A percentile compares a stretch with the other conserved stretches of the same genome.
Evolutionary conservation across 2,888 invertebrate genomes (phyloP).

Genomic region (Mythimna impura): DNA sequence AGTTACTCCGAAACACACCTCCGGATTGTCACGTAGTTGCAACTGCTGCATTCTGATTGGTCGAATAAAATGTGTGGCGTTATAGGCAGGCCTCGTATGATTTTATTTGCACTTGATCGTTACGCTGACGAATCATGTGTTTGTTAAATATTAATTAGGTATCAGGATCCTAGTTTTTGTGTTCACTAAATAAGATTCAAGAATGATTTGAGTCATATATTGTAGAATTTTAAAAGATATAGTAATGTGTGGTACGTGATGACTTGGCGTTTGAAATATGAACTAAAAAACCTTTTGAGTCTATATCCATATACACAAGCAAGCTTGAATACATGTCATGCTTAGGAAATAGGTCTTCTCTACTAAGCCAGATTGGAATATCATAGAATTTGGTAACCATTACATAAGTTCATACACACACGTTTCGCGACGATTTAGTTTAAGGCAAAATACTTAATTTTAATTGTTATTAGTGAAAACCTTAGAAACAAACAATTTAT

Average conservation of each 20-base stretch:
- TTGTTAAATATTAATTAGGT: constrained; percentile 10
- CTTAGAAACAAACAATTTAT: background rate
- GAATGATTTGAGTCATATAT: background rate
- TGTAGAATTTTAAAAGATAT: background rate
- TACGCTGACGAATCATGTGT: constrained; percentile 3
- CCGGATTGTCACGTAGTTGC: constrained; percentile 15
- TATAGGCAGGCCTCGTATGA: constrained; percentile 39
- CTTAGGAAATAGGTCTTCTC: background rate
- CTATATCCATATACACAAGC: background rate
- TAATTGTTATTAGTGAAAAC: constrained; percentile 12
- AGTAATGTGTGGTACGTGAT: background rate
- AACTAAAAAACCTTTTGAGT: background rate
- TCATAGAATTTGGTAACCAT: background rate
- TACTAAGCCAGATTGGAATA: constrained; percentile 4
- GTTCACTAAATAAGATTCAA: background rate
- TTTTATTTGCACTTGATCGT: constrained; percentile 10
- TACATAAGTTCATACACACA: background rate
- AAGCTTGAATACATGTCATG: background rate
- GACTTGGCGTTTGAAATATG: background rate
- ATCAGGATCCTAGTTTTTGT: too few species aligned
- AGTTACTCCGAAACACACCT: constrained; percentile 45
- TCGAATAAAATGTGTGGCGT: constrained; percentile 46
- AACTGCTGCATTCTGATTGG: constrained; percentile 42
- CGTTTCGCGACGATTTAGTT: constrained; percentile 2
- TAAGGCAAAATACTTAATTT: background rate